Percentiles rank a stretch among this genome's conserved stretches.
phyloP scores from a whole-genome alignment of 2,113 vertebrate species.

The Perca fluviatilis region DNA sequence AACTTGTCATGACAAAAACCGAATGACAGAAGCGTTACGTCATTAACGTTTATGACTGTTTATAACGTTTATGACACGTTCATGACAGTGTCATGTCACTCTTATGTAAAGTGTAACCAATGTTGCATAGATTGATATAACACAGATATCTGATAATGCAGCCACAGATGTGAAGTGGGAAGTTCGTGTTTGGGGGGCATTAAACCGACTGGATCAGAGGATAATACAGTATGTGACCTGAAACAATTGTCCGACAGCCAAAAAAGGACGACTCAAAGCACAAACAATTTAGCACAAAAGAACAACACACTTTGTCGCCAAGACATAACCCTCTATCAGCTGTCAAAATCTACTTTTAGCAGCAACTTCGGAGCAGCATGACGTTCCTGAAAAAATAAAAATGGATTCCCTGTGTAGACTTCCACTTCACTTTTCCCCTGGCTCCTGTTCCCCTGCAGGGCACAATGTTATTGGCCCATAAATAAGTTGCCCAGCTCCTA shows the following conservation, averaged over 20 bases:
- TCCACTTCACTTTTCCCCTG: slow-evolving; percentile 44
- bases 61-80: not conserved
- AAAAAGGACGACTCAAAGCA: not conserved
- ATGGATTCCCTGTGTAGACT: slow-evolving; percentile 22
- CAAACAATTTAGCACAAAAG: slow-evolving; percentile 10
- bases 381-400: slow-evolving; percentile 51
- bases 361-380: slow-evolving; percentile 48
- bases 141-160: slow-evolving; percentile 1
- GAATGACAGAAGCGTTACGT: too few relatives aligned
- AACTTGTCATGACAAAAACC: too few relatives aligned
- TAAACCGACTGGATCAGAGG: slow-evolving; percentile 8
- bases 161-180: not conserved
- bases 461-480: slow-evolving; percentile 64
- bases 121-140: not conserved
- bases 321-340: slow-evolving; percentile 5
- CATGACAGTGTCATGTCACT: too few relatives aligned
- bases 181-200: not conserved
- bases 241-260: not conserved
- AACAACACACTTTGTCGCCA: not conserved
- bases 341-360: slow-evolving; percentile 43
- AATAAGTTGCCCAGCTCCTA: slow-evolving; percentile 54
- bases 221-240: not conserved
- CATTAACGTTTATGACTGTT: too few relatives aligned
- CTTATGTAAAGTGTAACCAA: too few relatives aligned
- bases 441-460: slow-evolving; percentile 64